Evolutionary conservation across 2,797 vertebrate genomes (phyloP).

Genomic region (Melanotaenia boesemani): DNA sequence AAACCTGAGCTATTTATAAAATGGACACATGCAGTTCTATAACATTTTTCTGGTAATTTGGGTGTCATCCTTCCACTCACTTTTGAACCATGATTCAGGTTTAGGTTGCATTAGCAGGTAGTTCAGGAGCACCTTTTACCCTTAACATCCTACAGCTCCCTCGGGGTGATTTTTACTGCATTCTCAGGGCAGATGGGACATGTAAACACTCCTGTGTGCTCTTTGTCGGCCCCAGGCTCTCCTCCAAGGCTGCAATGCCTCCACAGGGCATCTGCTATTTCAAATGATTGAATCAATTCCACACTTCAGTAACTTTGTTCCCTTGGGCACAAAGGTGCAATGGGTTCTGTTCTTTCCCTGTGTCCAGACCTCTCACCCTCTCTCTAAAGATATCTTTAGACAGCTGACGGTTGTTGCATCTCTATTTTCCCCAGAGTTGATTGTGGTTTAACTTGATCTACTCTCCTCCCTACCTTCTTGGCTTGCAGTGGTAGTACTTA

Average conservation of each 20-base stretch:
- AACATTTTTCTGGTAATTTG: not conserved
- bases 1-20: slow-evolving; percentile 1
- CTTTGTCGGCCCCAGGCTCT: not conserved
- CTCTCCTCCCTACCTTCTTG: not conserved
- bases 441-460: slow-evolving; percentile 2
- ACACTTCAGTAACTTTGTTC: slow-evolving; percentile 10
- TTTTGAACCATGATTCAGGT: not conserved
- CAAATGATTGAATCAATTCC: slow-evolving; percentile 18
- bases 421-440: not conserved
- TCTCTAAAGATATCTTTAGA: slow-evolving; percentile 9
- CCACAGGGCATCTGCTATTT: not conserved
- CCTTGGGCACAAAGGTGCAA: not conserved
- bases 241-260: not conserved
- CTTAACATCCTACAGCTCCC: slow-evolving; percentile 6
- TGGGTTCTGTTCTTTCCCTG: not conserved
- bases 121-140: not conserved
- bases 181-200: slow-evolving; percentile 11
- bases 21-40: not conserved
- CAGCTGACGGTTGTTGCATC: not conserved
- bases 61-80: not conserved
- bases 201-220: slow-evolving; percentile 16
- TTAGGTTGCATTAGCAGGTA: slow-evolving; percentile 3
- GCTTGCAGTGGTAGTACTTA: too few species aligned
- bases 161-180: not conserved
- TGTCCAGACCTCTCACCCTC: not conserved